Evolutionary conservation across 1,140 invertebrate species (phyloP), one percentile per base, ranked within the genome.

Genomic region (Cydia pomonella): DNA sequence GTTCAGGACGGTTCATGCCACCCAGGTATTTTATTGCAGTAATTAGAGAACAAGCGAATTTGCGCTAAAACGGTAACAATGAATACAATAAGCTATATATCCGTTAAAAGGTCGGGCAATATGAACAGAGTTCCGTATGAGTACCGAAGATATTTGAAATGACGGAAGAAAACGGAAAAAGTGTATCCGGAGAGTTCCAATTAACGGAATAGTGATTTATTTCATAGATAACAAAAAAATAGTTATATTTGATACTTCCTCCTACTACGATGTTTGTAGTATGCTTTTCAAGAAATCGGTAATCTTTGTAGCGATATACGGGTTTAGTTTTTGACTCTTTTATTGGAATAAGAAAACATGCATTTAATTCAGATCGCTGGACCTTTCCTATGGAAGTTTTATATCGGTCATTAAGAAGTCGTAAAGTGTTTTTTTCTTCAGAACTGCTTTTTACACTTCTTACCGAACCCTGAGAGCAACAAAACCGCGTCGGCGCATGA

Each of bases 11-110:
- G 63, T 23, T 27, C 29, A 38, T 33, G 41, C 64, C 64, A 69
- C 64, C 64, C 64, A 75, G 33, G 23, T 5, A 16, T 75, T 74
- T 21, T 47, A 33, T 25, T 23, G 38, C 27, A 63, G 79, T 79
- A 75, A 66, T 75, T 73, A 77, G 75, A 72, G 76, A 81, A 79
- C 73, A 76, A 77, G 80, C 75, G 73, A 66, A 78, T 78, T 78
- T 77, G 78, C 79, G 77, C 76, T 80, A 76, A 80, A 84, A 82
- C 81, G 69, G 75, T 74, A 82, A 80, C 79, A 83, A 83, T 80
- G 73, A 81, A 76, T 86, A 81, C 82, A 38, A 38, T 50, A 50
- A 69, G n/a, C 16, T 33, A 38, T 33, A 38, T 33, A 69, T 33
- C 16, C 16, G 13, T 63, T 41, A n/a, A 41, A 69, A 38, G 64